Base-by-base conservation (phyloP, 2,113 vertebrate genomes). In the Muntiacus muntjak region DNA sequence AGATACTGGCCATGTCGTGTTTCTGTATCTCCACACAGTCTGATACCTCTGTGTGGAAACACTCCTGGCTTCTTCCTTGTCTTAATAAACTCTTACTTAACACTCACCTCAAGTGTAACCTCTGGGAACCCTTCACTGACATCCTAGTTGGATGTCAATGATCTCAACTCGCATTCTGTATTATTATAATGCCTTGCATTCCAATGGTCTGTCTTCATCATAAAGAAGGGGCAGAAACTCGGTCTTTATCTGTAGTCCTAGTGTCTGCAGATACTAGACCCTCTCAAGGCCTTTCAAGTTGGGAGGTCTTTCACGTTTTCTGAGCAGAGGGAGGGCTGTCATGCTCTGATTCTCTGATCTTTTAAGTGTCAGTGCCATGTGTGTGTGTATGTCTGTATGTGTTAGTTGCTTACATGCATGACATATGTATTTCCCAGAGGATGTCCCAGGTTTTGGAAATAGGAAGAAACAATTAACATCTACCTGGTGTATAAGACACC, bases 1-100 rank as follows among this genome's bases (percentile, higher is more conserved):
- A 52, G 11, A 47, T 2, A 30, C 0, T 7, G 40, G 23, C 7
- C 16, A 5, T 1, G 15, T 6, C 50, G 23, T 9, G 15, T 23
- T 16, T 62, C 62, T 81, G 12, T 62, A 2, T 81, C 21, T 87
- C 8, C 23, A 21, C 28, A 25, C 0, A 52, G 33, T 45, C 82
- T 90, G 58, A 5, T 28, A 43, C 28, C 3, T 16, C 74, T 33
- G 4, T 47, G 2, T 14, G 28, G 57, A 74, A 25, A 64, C 4
- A 2, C n/a, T 28, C 74, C 81, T 14, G 45, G 25, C 26, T 94
- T 95, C 50, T 62, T 87, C 92, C 28, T 26, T 79, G 15, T 30
- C 87, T 82, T 79, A 30, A 28, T 13, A 94, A 76, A 40, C 57
- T 62, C 79, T 26, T 40, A 28, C 30, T 43, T 47, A 81, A 54